Percentiles rank a stretch among this genome's conserved stretches.
These are phyloP conservation scores for Polia nebulosa DNA, from an alignment of 2,888 invertebrate species.

Conservation along the genomic window DNA sequence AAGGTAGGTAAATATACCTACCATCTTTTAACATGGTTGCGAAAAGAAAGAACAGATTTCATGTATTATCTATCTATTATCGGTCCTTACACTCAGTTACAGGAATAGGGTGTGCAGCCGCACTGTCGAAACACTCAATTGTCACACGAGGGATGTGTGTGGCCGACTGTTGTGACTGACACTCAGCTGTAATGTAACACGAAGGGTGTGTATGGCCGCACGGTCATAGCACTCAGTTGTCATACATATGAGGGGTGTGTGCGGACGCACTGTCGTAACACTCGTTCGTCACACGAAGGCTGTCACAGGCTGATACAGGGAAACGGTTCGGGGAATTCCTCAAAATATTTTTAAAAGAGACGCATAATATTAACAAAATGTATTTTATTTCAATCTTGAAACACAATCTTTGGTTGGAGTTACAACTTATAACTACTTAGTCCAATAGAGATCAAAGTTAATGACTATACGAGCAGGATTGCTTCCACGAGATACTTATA, in stretches of 20 bases:
- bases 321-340: background rate
- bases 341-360: too few species aligned
- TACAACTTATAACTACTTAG: conserved; percentile 77
- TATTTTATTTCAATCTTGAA: conserved; percentile 67
- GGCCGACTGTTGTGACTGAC: too few species aligned
- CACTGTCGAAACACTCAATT: background rate
- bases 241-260: background rate
- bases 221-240: background rate
- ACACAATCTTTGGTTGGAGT: conserved; percentile 84
- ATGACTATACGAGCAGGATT: conserved; percentile 71
- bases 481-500: conserved; percentile 68
- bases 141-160: background rate
- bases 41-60: too few species aligned
- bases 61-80: too few species aligned
- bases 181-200: too few species aligned
- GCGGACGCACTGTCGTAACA: background rate
- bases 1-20: too few species aligned
- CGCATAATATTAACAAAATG: conserved; percentile 59
- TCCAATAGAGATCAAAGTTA: conserved; percentile 85
- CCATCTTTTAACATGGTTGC: too few species aligned
- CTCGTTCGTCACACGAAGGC: background rate
- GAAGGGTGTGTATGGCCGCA: background rate
- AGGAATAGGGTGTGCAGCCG: background rate
- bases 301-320: background rate
- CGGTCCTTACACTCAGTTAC: too few species aligned